Conservation (phyloP, 23 tunicate genomes). For the Styela clava region DNA sequence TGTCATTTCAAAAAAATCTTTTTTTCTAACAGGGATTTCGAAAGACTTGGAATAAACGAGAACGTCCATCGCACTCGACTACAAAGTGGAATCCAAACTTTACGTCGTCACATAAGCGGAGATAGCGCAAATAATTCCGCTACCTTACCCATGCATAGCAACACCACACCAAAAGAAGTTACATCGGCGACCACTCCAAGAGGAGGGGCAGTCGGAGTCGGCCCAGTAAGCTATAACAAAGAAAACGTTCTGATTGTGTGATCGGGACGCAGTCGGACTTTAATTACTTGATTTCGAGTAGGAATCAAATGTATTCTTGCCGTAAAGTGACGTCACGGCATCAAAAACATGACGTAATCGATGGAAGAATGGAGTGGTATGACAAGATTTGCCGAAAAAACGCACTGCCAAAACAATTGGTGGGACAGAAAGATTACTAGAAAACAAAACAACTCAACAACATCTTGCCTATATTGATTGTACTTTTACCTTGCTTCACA, state of each 20-base stretch:
- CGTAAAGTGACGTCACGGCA: background rate
- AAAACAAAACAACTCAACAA: background rate
- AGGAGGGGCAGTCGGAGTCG: constrained; percentile 13
- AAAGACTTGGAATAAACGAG: constrained; percentile 56
- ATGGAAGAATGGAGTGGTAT: background rate
- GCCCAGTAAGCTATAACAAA: background rate
- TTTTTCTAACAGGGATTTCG: constrained; percentile 80
- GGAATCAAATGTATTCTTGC: background rate
- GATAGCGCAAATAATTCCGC: constrained; percentile 5
- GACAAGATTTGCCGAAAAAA: background rate
- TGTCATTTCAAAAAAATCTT: no score
- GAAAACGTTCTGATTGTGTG: background rate
- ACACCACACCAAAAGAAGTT: background rate
- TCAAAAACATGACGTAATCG: background rate
- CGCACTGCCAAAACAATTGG: background rate
- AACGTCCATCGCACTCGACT: constrained; percentile 58
- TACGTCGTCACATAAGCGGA: constrained; percentile 40
- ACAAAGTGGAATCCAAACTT: constrained; percentile 65
- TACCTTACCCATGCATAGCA: background rate
- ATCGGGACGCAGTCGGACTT: no score
- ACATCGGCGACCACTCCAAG: background rate
- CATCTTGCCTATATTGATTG: background rate
- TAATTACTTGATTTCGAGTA: background rate
- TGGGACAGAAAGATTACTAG: no score
- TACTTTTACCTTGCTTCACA: background rate